A percentile compares a stretch with the other conserved stretches of the same genome.
Conservation (phyloP, 1,140 invertebrate species). For the Chrysomallon squamiferum region DNA sequence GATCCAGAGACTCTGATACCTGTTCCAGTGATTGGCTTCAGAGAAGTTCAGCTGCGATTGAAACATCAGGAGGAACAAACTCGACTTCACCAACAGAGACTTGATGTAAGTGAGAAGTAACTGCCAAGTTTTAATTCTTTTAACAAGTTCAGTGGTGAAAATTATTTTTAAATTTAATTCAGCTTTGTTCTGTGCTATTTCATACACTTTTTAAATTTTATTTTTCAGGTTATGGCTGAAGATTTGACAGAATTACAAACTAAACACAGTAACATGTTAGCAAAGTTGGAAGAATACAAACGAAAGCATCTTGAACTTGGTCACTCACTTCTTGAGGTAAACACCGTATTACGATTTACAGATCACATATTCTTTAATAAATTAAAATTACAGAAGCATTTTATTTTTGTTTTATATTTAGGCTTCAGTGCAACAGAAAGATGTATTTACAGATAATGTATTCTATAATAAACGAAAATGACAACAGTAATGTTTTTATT, state of each 20-base stretch:
- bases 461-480: too few relatives aligned
- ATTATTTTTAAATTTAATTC: background rate
- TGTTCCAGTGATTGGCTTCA: constrained; percentile 90
- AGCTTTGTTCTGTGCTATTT: background rate
- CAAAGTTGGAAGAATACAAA: constrained; percentile 78
- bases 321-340: constrained; percentile 78
- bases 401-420: too few relatives aligned
- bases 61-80: constrained; percentile 60
- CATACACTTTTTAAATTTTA: background rate
- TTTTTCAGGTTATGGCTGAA: constrained; percentile 69
- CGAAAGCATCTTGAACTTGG: constrained; percentile 77
- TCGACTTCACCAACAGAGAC: constrained; percentile 51
- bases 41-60: constrained; percentile 82
- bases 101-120: constrained; percentile 58
- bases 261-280: constrained; percentile 74
- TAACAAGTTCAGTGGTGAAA: too few relatives aligned
- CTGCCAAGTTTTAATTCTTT: too few relatives aligned
- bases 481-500: too few relatives aligned
- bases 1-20: constrained; percentile 88
- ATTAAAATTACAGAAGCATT: too few relatives aligned
- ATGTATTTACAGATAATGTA: too few relatives aligned
- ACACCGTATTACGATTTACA: too few relatives aligned
- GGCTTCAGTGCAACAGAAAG: too few relatives aligned
- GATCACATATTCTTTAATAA: too few relatives aligned
- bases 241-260: constrained; percentile 79